Evolutionary conservation across 2,113 vertebrate species (phyloP), one percentile per base, ranked within the genome.

Genomic region (Leptosomus discolor): DNA sequence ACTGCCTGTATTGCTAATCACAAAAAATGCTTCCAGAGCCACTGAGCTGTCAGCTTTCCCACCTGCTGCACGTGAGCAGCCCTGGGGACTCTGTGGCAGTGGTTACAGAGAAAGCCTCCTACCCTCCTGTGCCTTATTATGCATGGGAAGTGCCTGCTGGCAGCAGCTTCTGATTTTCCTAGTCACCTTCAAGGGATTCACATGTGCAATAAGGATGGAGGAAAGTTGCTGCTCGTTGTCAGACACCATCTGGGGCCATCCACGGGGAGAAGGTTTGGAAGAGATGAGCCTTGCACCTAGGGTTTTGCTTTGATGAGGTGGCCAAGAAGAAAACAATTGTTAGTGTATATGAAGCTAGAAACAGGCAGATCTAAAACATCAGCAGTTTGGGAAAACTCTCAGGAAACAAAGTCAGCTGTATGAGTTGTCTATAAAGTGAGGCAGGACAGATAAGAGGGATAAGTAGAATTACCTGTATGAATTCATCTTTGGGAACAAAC

Each of bases 61-160:
- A 41, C 36, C 4, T 0, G 0, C 57, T 71, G 53, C 57, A n/a
- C 57, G 17, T 0, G 1, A 51, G 53, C 24, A 48, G 39, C 8
- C 6, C 57, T 36, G 76, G 78, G 64, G 70, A 27, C 53, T 51
- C 53, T 36, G 24, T 78, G 58, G 46, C 64, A 71, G 26, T 2
- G 3, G 54, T 14, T 24, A 39, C 48, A 69, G 70, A 63, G 46
- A 22, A 48, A 63, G 10, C 21, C 32, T 85, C 69, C 39, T 30
- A 15, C 15, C 16, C 23, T 57, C 43, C 61, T 32, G 34, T 39
- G 53, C 48, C 78, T 74, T 74, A 53, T 43, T 76, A 76, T 77
- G 64, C 30, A 41, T 14, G 34, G 75, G 64, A 85, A 63, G 39
- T 57, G 48, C 30, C 65, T 73, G 53, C 69, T 4, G 1, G 32